Conservation (phyloP, 2,888 invertebrate species). For the Drosophila sordidula region DNA sequence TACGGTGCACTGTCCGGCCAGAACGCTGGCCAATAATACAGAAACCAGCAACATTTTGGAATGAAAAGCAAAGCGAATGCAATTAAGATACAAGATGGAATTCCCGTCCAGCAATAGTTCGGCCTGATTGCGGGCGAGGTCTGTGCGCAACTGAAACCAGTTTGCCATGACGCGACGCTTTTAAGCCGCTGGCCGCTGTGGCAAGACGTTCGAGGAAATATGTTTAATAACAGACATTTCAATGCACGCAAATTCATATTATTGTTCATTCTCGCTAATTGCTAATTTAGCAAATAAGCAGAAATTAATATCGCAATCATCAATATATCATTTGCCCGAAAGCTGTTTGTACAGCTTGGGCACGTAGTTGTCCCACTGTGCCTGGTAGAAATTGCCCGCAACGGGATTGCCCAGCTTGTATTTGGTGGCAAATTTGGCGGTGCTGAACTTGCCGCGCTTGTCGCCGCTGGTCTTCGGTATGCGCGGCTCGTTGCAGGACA, state of each 20-base stretch:
- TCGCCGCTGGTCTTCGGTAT: conserved; percentile 84
- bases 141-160: conserved; percentile 63
- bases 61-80: conserved; percentile 6
- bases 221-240: conserved; percentile 18
- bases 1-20: conserved; percentile 39
- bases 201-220: conserved; percentile 24
- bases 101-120: background rate
- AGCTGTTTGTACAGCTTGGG: conserved; percentile 85
- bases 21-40: conserved; percentile 28
- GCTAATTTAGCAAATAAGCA: background rate
- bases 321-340: conserved; percentile 86
- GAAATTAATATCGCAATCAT: background rate
- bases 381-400: conserved; percentile 83
- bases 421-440: conserved; percentile 90
- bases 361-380: conserved; percentile 85
- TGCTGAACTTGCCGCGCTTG: conserved; percentile 88
- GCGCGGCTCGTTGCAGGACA: conserved; percentile 87
- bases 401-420: conserved; percentile 89
- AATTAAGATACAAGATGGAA: background rate
- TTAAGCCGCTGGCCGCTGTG: conserved; percentile 28
- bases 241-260: conserved; percentile 9
- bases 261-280: background rate
- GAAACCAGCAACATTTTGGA: conserved; percentile 35
- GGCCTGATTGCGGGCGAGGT: conserved; percentile 23
- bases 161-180: conserved; percentile 42